Evolutionary conservation across 2,113 vertebrate species (phyloP), one percentile per base, ranked within the genome.

Genomic region (Esox niger): DNA sequence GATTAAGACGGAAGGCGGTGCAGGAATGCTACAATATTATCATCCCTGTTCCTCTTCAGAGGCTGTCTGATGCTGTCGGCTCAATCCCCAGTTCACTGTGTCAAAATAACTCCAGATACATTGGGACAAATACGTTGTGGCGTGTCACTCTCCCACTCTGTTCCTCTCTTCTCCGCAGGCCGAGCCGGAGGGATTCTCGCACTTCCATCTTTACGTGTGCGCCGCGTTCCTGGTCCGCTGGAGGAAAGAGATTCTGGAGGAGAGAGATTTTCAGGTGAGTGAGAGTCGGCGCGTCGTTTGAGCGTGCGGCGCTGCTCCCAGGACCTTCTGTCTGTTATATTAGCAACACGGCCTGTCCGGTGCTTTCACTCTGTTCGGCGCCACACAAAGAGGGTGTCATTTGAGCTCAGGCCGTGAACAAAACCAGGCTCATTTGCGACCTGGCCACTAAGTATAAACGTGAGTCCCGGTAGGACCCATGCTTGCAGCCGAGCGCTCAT

Each of bases 131-230:
- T n/a, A 4, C 21, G 47, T 52, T 52, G n/a, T 21, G 20, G n/a
- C 21, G 47, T 52, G 17, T 52, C 6, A 21, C 21, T 49, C 38
- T 25, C 60, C 54, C 17, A 27, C 32, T 68, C n/a, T 43, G n/a
- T 30, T 54, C 13, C 21, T 55, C 62, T n/a, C 17, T n/a, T 17
- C 25, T 30, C 2, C 9, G 17, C 58, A 98, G 97, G 94, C 96
- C 54, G 97, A 98, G 89, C 96, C 96, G 11, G 96, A 98, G 82
- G 97, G 97, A 26, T 98, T 98, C 89, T 98, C 97, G 61, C 96
- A 94, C 69, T 98, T 98, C 89, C 97, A 98, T 88, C 84, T 98
- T 68, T 98, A 98, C 2, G 97, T 98, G 56, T 98, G 97, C 25
- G 97, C 97, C 4, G 96, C 97, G 75, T 98, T 98, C 84, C 92